These are phyloP conservation scores for Latrodectus hesperus DNA, from an alignment of 2,888 invertebrate species.

Conservation along the genomic window DNA sequence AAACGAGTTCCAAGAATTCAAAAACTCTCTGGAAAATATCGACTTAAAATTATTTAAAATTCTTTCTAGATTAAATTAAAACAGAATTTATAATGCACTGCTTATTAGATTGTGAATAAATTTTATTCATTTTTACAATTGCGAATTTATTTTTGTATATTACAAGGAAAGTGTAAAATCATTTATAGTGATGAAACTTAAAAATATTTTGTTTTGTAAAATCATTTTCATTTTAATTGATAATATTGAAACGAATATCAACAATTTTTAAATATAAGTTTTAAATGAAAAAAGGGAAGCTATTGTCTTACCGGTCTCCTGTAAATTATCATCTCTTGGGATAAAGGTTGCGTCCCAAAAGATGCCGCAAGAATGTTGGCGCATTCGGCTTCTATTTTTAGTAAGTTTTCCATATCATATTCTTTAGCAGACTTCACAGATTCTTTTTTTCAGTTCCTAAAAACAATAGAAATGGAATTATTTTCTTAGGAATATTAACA, in stretches of 20 bases:
- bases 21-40: neutral
- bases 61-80: neutral
- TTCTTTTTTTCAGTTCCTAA: too few species aligned
- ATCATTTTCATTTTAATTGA: neutral
- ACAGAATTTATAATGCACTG: too few species aligned
- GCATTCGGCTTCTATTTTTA: constrained; percentile 78
- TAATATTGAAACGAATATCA: neutral
- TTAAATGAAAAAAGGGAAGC: neutral
- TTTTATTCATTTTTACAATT: too few species aligned
- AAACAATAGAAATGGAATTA: too few species aligned
- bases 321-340: constrained; percentile 50
- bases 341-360: constrained; percentile 49
- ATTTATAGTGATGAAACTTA: neutral
- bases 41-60: neutral
- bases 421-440: constrained; percentile 28
- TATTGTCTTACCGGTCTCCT: constrained; percentile 43
- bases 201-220: too few species aligned
- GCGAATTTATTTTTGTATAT: too few species aligned
- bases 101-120: too few species aligned
- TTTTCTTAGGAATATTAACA: too few species aligned
- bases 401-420: constrained; percentile 74
- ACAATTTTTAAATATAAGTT: neutral
- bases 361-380: constrained; percentile 70
- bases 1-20: neutral
- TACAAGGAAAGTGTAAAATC: neutral